A percentile compares a stretch with the other conserved stretches of the same genome.
These are phyloP conservation scores for Thereva nobilitata DNA, from an alignment of 2,888 invertebrate genomes.

Conservation along the genomic window DNA sequence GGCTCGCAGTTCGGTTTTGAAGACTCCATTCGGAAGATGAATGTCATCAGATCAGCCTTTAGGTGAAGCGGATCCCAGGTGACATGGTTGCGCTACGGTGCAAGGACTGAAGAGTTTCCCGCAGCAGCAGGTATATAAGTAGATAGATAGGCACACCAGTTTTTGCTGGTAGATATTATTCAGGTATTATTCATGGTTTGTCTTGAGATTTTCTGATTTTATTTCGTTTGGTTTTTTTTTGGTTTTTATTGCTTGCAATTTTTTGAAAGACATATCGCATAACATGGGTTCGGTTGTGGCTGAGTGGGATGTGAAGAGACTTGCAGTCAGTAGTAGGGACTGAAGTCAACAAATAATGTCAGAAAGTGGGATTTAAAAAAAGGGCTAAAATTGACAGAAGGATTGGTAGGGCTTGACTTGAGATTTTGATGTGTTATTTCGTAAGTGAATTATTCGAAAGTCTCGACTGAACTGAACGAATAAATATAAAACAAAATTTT, in stretches of 20 bases:
- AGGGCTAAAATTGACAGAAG: slow-evolving; percentile 19
- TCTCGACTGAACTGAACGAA: no score
- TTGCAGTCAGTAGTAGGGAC: slow-evolving; percentile 8
- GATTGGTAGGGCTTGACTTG: neutral
- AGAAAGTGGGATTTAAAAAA: slow-evolving; percentile 16
- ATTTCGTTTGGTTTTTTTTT: neutral
- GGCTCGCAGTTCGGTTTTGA: slow-evolving; percentile 9
- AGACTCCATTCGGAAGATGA: slow-evolving; percentile 30
- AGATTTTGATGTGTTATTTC: no score
- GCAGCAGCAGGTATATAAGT: slow-evolving; percentile 17
- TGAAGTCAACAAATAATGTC: slow-evolving; percentile 15
- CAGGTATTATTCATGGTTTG: slow-evolving; percentile 2
- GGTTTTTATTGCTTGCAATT: neutral
- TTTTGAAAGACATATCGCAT: slow-evolving; percentile 20
- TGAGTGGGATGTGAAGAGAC: slow-evolving; percentile 15
- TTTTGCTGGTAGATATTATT: no score
- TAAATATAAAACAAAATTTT: no score
- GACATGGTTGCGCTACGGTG: slow-evolving; percentile 19
- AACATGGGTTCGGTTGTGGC: slow-evolving; percentile 9
- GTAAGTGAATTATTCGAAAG: no score
- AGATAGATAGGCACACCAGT: slow-evolving; percentile 10
- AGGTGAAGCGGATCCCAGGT: slow-evolving; percentile 23
- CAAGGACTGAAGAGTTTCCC: slow-evolving; percentile 3
- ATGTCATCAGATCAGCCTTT: slow-evolving; percentile 31
- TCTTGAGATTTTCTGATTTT: neutral